Evolutionary conservation across 2,113 vertebrate genomes (phyloP).

Genomic region (Micronisus gabar): DNA sequence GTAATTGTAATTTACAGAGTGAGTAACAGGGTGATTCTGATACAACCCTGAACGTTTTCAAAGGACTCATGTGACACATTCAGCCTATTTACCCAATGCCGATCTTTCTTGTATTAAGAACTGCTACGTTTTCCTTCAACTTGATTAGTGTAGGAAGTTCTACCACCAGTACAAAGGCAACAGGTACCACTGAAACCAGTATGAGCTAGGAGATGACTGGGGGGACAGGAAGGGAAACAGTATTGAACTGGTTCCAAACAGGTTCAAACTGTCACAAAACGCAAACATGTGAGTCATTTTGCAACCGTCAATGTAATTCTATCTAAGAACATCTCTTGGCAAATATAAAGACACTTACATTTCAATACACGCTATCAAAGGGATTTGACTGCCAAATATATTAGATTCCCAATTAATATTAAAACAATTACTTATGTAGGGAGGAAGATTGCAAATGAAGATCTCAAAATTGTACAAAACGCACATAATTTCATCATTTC

Average conservation of each 20-base stretch:
- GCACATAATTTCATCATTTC: background rate
- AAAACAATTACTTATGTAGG: background rate
- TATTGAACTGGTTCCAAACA: slow-evolving; percentile 12
- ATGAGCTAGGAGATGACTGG: background rate
- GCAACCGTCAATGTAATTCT: slow-evolving; percentile 55
- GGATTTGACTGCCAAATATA: background rate
- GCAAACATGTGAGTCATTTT: slow-evolving; percentile 48
- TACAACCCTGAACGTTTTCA: background rate
- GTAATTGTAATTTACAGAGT: background rate
- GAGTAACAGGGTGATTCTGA: background rate
- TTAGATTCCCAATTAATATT: background rate
- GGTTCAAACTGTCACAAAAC: slow-evolving; percentile 58
- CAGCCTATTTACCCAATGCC: background rate
- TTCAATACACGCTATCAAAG: background rate
- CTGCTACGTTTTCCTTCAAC: background rate
- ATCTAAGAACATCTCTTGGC: slow-evolving; percentile 31
- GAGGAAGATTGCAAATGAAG: background rate
- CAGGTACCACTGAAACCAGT: slow-evolving; percentile 21
- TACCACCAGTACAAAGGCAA: background rate
- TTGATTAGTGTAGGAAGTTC: background rate
- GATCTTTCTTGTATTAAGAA: background rate
- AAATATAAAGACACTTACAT: background rate
- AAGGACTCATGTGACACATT: background rate
- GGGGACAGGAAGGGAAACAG: background rate
- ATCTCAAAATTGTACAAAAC: background rate